A percentile compares a stretch with the other conserved stretches of the same genome.
These are phyloP conservation scores for Oegoconia quadripuncta DNA, from an alignment of 2,888 invertebrate species.

Conservation along the genomic window DNA sequence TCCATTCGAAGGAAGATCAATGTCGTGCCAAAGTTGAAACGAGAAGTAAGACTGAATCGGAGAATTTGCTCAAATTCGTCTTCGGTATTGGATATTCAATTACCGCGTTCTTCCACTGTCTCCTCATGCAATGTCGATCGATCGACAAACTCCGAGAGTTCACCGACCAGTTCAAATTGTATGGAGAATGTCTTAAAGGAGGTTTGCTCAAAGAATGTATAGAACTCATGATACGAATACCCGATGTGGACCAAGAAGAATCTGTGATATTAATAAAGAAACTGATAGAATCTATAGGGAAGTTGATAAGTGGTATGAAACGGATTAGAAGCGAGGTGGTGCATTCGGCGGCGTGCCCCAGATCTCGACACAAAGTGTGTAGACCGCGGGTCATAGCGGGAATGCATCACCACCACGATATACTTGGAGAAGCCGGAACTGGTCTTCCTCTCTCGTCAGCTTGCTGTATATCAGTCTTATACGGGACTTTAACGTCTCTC, in stretches of 20 bases:
- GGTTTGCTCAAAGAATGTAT: slow-evolving; percentile 77
- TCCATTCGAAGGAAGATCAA: slow-evolving; percentile 33
- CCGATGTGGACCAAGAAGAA: slow-evolving; percentile 52
- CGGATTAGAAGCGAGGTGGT: slow-evolving; percentile 76
- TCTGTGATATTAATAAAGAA: slow-evolving; percentile 67
- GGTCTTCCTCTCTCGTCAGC: slow-evolving; percentile 59
- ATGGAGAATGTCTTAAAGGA: slow-evolving; percentile 79
- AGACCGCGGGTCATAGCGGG: slow-evolving; percentile 58
- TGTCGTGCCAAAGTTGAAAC: slow-evolving; percentile 40
- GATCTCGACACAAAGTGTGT: slow-evolving; percentile 72
- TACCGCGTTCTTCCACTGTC: slow-evolving; percentile 78
- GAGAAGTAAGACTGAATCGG: slow-evolving; percentile 58
- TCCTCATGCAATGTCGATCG: slow-evolving; percentile 75
- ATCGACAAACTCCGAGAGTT: slow-evolving; percentile 77
- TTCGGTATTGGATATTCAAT: slow-evolving; percentile 80
- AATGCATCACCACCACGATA: slow-evolving; percentile 80
- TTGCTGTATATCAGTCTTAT: slow-evolving; percentile 79
- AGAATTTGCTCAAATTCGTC: slow-evolving; percentile 77
- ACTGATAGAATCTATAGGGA: slow-evolving; percentile 77
- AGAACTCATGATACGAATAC: slow-evolving; percentile 73
- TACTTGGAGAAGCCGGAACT: slow-evolving; percentile 70
- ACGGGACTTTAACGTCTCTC: slow-evolving; percentile 71
- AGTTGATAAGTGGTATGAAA: slow-evolving; percentile 77
- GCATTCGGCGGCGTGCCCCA: slow-evolving; percentile 74
- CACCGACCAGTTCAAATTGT: slow-evolving; percentile 78